Percentiles rank a stretch among this genome's conserved stretches.
Evolutionary conservation across 2,888 invertebrate species (phyloP).

Genomic region (Epinotia demarniana): DNA sequence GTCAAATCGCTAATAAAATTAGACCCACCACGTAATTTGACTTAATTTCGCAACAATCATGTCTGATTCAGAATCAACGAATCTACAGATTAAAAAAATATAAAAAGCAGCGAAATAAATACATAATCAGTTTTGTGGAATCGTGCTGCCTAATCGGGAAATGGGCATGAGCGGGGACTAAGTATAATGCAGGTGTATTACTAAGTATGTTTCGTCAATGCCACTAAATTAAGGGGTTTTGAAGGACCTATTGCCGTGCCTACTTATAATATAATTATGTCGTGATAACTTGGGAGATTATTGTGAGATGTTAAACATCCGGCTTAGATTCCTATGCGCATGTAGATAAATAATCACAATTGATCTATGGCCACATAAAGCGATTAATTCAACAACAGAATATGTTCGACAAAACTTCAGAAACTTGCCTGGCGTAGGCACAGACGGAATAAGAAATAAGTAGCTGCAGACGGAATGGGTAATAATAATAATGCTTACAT

Average conservation of each 20-base stretch:
- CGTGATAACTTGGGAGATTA: constrained; percentile 15
- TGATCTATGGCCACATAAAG: constrained; percentile 12
- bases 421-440: too few species aligned
- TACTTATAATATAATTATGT: constrained; percentile 27
- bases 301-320: constrained; percentile 18
- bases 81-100: constrained; percentile 58
- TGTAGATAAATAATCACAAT: constrained; percentile 18
- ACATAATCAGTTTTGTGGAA: constrained; percentile 55
- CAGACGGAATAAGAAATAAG: too few species aligned
- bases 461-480: too few species aligned
- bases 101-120: constrained; percentile 61
- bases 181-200: constrained; percentile 35
- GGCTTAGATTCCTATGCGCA: background rate
- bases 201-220: constrained; percentile 30
- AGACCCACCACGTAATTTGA: constrained; percentile 74
- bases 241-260: constrained; percentile 3
- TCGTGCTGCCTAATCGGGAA: constrained; percentile 53
- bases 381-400: background rate
- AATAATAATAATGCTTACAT: too few species aligned
- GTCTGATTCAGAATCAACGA: constrained; percentile 68
- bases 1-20: constrained; percentile 81
- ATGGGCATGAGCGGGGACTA: constrained; percentile 42
- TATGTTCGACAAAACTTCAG: background rate
- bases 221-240: constrained; percentile 24
- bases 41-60: constrained; percentile 78